Conservation (phyloP, 1,140 invertebrate species). For the Micrasema longulum region DNA sequence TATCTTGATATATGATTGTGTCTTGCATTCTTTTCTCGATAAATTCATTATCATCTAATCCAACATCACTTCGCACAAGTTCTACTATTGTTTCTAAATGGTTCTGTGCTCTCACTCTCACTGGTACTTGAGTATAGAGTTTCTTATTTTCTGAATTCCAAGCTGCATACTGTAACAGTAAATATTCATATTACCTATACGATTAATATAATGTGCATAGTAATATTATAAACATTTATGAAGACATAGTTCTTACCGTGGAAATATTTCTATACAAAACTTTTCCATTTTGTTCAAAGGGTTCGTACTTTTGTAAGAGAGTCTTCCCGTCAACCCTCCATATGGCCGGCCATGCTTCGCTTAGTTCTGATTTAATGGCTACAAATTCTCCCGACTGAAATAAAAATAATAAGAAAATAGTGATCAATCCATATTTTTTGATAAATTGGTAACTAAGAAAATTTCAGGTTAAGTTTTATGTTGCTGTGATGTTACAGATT, state of each 20-base stretch:
- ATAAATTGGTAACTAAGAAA: no score
- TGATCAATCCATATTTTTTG: no score
- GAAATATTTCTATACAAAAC: constrained; percentile 88
- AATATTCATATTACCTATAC: not conserved
- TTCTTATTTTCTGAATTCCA: constrained; percentile 85
- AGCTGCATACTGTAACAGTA: constrained; percentile 76
- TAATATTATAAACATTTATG: no score
- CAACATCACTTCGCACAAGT: constrained; percentile 78
- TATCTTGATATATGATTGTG: constrained; percentile 82
- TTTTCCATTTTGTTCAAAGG: constrained; percentile 84
- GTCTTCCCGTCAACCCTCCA: constrained; percentile 91
- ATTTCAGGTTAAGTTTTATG: no score
- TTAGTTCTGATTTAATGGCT: constrained; percentile 80
- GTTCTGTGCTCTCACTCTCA: constrained; percentile 78
- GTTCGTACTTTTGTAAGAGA: constrained; percentile 87
- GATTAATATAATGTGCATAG: not conserved
- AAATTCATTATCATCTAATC: constrained; percentile 77
- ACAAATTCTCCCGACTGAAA: constrained; percentile 87
- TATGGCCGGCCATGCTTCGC: constrained; percentile 81
- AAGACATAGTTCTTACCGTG: constrained; percentile 73
- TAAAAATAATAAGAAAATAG: constrained; percentile 8
- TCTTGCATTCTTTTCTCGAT: constrained; percentile 82
- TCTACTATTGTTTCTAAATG: constrained; percentile 85
- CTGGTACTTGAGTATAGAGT: constrained; percentile 80
- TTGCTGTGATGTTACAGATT: no score